Base-by-base conservation (phyloP, 2,797 vertebrate genomes). In the Eupleurogrammus muticus region DNA sequence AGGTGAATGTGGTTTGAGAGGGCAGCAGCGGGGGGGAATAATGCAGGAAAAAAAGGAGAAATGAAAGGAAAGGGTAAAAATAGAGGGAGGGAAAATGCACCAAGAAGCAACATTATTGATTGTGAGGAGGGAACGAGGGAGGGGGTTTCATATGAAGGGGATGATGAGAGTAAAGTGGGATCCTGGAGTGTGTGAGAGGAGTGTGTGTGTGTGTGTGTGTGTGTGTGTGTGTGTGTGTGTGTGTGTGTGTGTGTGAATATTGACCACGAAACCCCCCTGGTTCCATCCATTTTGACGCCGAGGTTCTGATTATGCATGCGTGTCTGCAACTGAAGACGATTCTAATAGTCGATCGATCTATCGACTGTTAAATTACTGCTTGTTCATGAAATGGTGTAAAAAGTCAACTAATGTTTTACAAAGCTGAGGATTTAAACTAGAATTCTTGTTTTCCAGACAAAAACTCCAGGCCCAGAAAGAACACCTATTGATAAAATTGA, bases 251-350 rank as follows among this genome's bases (percentile, higher is more conserved):
- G 82, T 75, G 79, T 84, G 80, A 58, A 82, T 90, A 89, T 89
- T 88, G 87, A 89, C 80, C 82, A 83, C 87, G 73, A n/a, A n/a
- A 77, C 80, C 80, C 80, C 80, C 75, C 77, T 90, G 87, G 84
- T 64, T 90, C 71, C 62, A 73, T 87, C 79, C 68, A 81, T 83
- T 79, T 64, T 75, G 65, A 71, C 76, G 71, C 76, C 64, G 66
- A 65, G 48, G 69, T 64, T 40, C 40, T 21, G 32, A 62, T 24
- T 49, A 35, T 23, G 42, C 55, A 44, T 47, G 28, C 6, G 28
- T 28, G 28, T 28, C 28, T 28, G 28, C 28, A 28, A 3, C 28
- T 28, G 6, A 6, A 6, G 28, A 28, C 28, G 3, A 28, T 28
- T 28, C 28, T 28, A 6, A 28, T 28, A 28, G 28, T 28, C 6